phyloP scores from a whole-genome alignment of 2,888 invertebrate genomes.

The Slavum lentiscoides region DNA sequence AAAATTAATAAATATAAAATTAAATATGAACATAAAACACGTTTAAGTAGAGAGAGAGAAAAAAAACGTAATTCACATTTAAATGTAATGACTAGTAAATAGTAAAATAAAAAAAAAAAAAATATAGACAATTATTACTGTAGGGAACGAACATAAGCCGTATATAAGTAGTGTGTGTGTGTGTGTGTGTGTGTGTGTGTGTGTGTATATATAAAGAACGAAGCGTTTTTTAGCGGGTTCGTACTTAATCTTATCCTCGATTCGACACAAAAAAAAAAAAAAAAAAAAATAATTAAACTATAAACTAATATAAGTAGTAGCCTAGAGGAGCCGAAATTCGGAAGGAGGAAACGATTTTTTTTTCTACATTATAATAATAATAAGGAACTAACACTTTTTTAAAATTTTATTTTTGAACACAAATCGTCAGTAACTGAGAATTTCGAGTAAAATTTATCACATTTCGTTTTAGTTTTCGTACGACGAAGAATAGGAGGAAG shows the following conservation, averaged over 20 bases:
- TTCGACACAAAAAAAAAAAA: background rate
- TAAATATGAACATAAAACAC: too few species aligned
- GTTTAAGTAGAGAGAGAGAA: too few species aligned
- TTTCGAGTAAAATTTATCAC: conserved; percentile 43
- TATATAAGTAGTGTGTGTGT: background rate
- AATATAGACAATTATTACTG: background rate
- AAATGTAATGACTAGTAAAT: conserved; percentile 50
- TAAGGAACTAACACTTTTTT: conserved; percentile 43
- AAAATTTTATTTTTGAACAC: conserved; percentile 23
- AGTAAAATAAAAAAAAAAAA: conserved; percentile 18
- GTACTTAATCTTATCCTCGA: background rate
- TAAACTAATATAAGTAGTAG: background rate
- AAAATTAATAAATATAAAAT: too few species aligned
- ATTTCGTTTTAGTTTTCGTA: conserved; percentile 21
- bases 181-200: background rate
- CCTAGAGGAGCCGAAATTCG: background rate
- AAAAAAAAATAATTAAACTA: too few species aligned
- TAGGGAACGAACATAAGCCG: too few species aligned
- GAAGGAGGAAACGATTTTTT: background rate
- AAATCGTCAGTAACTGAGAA: conserved; percentile 13
- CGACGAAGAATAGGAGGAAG: background rate
- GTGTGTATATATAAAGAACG: too few species aligned
- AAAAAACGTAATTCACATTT: background rate
- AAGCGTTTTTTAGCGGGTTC: background rate
- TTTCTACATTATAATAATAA: background rate